Evolutionary conservation across 2,113 vertebrate genomes (phyloP).

Genomic region (Kobus ellipsiprymnus): DNA sequence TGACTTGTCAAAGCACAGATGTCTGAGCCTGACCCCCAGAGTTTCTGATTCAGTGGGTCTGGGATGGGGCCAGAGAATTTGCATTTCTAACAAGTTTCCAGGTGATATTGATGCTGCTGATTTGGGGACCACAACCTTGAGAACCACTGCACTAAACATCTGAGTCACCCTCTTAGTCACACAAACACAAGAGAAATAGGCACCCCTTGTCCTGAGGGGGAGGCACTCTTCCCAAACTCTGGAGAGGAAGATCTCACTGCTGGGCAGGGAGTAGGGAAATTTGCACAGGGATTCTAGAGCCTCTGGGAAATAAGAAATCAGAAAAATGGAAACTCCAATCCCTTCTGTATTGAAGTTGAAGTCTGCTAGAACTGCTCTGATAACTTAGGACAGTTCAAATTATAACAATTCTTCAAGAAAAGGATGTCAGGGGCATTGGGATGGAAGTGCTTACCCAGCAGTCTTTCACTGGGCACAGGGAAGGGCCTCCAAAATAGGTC

Average conservation of each 20-base stretch:
- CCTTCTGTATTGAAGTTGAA: not conserved
- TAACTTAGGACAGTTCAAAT: not conserved
- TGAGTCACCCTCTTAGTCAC: conserved; percentile 45
- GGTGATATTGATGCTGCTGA: not conserved
- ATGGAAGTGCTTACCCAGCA: not conserved
- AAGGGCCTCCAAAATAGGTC: not conserved
- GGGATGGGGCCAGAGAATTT: conserved; percentile 20
- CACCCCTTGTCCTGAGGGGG: not conserved
- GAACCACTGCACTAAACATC: conserved; percentile 2
- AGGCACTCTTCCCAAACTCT: not conserved
- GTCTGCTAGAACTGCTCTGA: not conserved
- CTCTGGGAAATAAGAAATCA: not conserved
- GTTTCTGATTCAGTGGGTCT: conserved; percentile 49
- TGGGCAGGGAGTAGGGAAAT: not conserved
- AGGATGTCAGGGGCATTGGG: not conserved
- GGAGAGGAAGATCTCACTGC: not conserved
- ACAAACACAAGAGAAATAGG: not conserved
- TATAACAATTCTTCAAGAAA: not conserved
- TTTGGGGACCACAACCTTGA: not conserved
- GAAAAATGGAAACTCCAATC: not conserved
- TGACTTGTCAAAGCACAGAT: not conserved
- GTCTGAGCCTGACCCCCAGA: not conserved
- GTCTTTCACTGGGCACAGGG: not conserved
- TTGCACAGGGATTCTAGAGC: not conserved
- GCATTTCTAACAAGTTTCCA: conserved; percentile 51